Evolutionary conservation across 2,113 vertebrate species (phyloP).

Genomic region (Cygnus buccinator): DNA sequence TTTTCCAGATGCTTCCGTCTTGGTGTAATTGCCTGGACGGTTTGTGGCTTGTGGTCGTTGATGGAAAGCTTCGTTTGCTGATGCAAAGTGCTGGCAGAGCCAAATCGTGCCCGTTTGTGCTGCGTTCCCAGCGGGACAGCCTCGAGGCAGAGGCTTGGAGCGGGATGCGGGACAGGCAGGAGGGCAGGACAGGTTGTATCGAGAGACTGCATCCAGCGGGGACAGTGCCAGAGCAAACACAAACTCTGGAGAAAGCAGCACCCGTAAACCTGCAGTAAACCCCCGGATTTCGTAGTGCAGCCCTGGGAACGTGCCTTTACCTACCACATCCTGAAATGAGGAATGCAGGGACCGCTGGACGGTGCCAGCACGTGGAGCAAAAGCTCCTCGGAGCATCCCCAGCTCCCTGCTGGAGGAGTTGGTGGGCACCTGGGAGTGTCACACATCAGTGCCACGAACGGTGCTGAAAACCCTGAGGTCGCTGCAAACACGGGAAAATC

Average conservation of each 20-base stretch:
- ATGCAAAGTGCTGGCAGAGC: background rate
- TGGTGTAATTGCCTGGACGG: background rate
- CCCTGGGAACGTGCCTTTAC: background rate
- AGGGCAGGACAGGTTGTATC: background rate
- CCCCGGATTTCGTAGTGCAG: fast-evolving
- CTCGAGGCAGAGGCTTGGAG: no score
- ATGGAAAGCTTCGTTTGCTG: background rate
- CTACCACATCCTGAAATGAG: no score
- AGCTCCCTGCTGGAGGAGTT: background rate
- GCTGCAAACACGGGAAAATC: no score
- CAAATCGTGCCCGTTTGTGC: no score
- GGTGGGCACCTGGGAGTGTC: no score
- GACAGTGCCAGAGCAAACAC: background rate
- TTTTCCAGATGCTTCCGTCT: background rate
- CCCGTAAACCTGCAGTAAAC: fast-evolving
- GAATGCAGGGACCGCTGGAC: no score
- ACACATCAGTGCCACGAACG: background rate
- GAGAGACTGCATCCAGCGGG: background rate
- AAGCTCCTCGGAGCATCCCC: background rate
- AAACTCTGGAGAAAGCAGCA: fast-evolving
- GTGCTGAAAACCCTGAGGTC: background rate
- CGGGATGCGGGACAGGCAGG: no score
- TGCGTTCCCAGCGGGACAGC: no score
- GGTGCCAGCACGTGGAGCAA: no score
- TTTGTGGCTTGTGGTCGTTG: background rate